A percentile compares a stretch with the other conserved stretches of the same genome.
Evolutionary conservation across 1,140 invertebrate species (phyloP).

Genomic region (Lanistes nyassanus): DNA sequence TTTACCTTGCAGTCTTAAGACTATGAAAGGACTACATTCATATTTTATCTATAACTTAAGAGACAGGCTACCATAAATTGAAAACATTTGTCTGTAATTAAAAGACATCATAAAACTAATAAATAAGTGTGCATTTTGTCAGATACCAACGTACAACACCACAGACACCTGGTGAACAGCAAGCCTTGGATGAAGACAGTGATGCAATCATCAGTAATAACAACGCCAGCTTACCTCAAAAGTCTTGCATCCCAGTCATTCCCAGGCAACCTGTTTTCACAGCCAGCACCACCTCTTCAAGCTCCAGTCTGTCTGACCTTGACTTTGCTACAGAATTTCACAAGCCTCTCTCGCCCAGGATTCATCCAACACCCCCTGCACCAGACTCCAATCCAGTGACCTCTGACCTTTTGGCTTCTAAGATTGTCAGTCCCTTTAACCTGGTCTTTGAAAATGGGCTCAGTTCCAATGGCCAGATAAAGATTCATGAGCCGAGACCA

Average conservation of each 20-base stretch:
- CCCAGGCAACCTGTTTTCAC: constrained; percentile 53
- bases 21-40: too few species aligned
- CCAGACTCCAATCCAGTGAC: constrained; percentile 18
- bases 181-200: constrained; percentile 37
- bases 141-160: constrained; percentile 58
- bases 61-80: too few species aligned
- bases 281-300: constrained; percentile 40
- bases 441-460: constrained; percentile 37
- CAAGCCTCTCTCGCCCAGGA: constrained; percentile 22
- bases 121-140: constrained; percentile 32
- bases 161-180: constrained; percentile 45
- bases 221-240: background rate
- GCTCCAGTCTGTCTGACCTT: constrained; percentile 50
- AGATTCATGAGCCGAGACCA: constrained; percentile 33
- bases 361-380: constrained; percentile 7
- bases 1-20: too few species aligned
- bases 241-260: constrained; percentile 26
- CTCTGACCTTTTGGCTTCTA: constrained; percentile 45
- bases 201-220: constrained; percentile 45
- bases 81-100: too few species aligned
- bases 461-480: constrained; percentile 14
- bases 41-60: too few species aligned
- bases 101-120: too few species aligned
- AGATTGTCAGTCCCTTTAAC: constrained; percentile 50
- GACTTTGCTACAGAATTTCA: constrained; percentile 55